Evolutionary conservation across 2,888 invertebrate genomes (phyloP).

Genomic region (Hylaea fasciaria): DNA sequence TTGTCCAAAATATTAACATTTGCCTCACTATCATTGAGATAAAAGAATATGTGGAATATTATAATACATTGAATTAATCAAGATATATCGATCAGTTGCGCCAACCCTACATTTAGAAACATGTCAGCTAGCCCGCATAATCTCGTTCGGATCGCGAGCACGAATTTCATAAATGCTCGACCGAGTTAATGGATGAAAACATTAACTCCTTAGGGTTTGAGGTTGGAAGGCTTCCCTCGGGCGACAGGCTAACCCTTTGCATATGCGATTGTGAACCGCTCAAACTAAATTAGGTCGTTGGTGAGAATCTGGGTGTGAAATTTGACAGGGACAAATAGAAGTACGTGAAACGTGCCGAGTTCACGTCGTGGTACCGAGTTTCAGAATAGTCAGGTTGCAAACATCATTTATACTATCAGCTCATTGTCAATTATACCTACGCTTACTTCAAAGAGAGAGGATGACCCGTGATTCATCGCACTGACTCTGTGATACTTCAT

Average conservation of each 20-base stretch:
- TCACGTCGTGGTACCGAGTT: neutral
- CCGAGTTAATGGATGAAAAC: conserved; percentile 81
- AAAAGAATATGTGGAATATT: too few relatives aligned
- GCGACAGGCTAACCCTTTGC: conserved; percentile 58
- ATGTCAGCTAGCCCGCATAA: conserved; percentile 75
- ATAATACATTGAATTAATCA: too few relatives aligned
- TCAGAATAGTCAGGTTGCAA: too few relatives aligned
- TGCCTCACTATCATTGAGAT: too few relatives aligned
- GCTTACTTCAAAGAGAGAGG: too few relatives aligned
- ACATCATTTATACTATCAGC: too few relatives aligned
- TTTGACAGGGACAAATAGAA: neutral
- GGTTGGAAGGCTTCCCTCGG: conserved; percentile 45
- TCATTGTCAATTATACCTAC: too few relatives aligned
- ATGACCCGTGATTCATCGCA: too few relatives aligned
- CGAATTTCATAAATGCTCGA: conserved; percentile 81
- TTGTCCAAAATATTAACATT: too few relatives aligned
- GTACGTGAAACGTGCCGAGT: neutral
- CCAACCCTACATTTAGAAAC: conserved; percentile 69
- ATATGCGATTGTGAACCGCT: conserved; percentile 58
- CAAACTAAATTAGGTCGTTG: conserved; percentile 26
- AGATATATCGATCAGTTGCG: neutral
- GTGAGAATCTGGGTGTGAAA: neutral
- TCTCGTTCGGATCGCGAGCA: conserved; percentile 79
- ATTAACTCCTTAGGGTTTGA: conserved; percentile 72
- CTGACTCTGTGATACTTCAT: too few relatives aligned